Evolutionary conservation across 1,140 invertebrate genomes (phyloP), one percentile per base, ranked within the genome.

Genomic region (Diploscapter pachys): DNA sequence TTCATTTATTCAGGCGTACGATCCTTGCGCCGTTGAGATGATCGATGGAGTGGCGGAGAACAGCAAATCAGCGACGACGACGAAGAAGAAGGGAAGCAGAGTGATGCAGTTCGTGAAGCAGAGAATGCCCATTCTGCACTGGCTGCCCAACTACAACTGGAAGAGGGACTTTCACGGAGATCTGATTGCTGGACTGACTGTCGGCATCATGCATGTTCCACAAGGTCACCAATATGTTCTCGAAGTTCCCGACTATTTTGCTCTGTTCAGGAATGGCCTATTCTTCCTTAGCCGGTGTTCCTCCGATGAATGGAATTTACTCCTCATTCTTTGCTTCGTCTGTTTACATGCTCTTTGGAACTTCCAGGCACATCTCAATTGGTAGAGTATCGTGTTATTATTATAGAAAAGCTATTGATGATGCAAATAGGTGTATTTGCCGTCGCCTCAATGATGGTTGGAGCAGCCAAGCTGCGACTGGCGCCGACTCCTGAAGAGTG

Each of bases 271-370:
- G 82, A 67, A 82, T 87, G 82, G 85, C 85, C 3, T 87, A 86
- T 79, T 83, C 85, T 56, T 66, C 81, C 48, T 75, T 87, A 50
- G 85, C 85, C 2, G 81, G 81, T 31, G 73, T 87, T n/a, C 81
- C 85, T 6, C 85, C 86, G 1, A 82, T 87, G 48, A 83, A 83
- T 69, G 87, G 87, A 48, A 78, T 87, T 4, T 87, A 87, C 72
- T 82, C 82, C 8, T 86, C 86, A 5, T 83, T 87, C 72, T 87
- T 87, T 73, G 81, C 85, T 53, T 80, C 84, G 3, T 56, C 86
- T 3, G 76, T 86, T 51, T 87, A 87, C 73, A 84, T 83, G 72
- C 81, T 87, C 54, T 80, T 87, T 50, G 87, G 86, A 3, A 87
- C 87, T 3, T 87, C 86, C 13, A 80, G 78, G 57, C 87, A 88